Evolutionary conservation across 2,113 vertebrate species (phyloP).

Genomic region (Ptilonorhynchus violaceus): DNA sequence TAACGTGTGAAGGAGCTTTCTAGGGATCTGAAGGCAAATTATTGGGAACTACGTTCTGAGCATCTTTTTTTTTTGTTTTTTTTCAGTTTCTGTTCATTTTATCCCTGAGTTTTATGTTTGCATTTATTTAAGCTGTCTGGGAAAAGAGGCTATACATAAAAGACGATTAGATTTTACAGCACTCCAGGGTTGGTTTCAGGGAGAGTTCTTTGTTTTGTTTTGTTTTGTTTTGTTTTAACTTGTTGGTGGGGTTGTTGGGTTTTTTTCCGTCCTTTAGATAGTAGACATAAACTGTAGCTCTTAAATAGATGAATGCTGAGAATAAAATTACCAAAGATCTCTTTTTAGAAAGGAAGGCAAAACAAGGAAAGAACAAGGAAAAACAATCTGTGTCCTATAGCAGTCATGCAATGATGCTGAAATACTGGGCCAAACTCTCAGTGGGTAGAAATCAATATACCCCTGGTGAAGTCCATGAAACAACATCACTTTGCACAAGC

Average conservation of each 20-base stretch:
- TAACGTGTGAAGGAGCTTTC: not conserved
- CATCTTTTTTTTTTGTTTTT: slow-evolving; percentile 29
- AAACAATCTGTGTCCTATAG: not conserved
- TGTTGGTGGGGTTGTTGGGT: not conserved
- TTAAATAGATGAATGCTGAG: slow-evolving; percentile 62
- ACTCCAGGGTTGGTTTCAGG: slow-evolving; percentile 64
- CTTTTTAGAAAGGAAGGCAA: not conserved
- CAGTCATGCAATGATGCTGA: not conserved
- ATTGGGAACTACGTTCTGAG: not conserved
- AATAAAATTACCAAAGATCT: slow-evolving; percentile 37
- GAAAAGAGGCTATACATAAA: slow-evolving; percentile 70
- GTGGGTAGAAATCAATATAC: not conserved
- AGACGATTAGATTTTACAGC: slow-evolving; percentile 74
- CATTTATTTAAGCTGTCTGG: slow-evolving; percentile 69
- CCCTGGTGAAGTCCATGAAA: not conserved
- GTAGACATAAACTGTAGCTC: slow-evolving; percentile 62
- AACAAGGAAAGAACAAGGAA: not conserved
- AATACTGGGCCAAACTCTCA: slow-evolving; percentile 4
- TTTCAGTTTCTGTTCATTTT: slow-evolving; percentile 45
- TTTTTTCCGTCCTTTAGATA: not conserved
- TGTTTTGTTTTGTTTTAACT: slow-evolving; percentile 1
- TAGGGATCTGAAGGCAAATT: slow-evolving; percentile 32
- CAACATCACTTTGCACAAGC: not conserved
- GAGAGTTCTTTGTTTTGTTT: slow-evolving; percentile 19
- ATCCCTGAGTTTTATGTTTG: slow-evolving; percentile 69